A percentile compares a stretch with the other conserved stretches of the same genome.
These are phyloP conservation scores for Esox masquinongy DNA, from an alignment of 2,797 vertebrate genomes.

Conservation along the genomic window DNA sequence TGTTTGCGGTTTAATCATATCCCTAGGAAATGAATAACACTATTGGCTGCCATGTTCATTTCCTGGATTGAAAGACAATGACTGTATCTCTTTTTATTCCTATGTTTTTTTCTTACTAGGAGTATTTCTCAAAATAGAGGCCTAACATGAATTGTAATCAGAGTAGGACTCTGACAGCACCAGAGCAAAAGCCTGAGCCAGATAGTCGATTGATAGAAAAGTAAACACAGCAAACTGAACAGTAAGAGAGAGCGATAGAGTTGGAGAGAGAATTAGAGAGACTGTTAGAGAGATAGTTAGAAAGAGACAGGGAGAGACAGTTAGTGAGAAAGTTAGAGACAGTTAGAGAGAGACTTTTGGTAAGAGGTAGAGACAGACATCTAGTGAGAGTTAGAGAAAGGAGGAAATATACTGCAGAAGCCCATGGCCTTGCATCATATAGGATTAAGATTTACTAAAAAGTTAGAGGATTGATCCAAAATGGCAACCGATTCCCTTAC, in stretches of 20 bases:
- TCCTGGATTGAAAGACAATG: constrained; percentile 3
- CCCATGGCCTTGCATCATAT: constrained; percentile 36
- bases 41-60: neutral
- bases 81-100: constrained; percentile 3
- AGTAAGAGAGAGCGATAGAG: neutral
- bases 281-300: too few species aligned
- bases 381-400: neutral
- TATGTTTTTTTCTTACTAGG: constrained; percentile 12
- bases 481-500: neutral
- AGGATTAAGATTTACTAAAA: constrained; percentile 54
- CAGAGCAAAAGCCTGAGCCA: constrained; percentile 25
- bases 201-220: constrained; percentile 38
- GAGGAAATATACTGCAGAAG: constrained; percentile 43
- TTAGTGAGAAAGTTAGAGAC: too few species aligned
- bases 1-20: neutral
- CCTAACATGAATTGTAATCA: constrained; percentile 28
- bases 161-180: constrained; percentile 24
- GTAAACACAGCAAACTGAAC: constrained; percentile 35
- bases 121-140: constrained; percentile 17
- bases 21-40: neutral
- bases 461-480: neutral
- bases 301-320: too few species aligned
- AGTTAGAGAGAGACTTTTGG: too few species aligned
- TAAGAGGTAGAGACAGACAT: neutral
- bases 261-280: neutral